Base-by-base conservation (phyloP, 2,113 vertebrate genomes). In the Choloepus hoffmanni region DNA sequence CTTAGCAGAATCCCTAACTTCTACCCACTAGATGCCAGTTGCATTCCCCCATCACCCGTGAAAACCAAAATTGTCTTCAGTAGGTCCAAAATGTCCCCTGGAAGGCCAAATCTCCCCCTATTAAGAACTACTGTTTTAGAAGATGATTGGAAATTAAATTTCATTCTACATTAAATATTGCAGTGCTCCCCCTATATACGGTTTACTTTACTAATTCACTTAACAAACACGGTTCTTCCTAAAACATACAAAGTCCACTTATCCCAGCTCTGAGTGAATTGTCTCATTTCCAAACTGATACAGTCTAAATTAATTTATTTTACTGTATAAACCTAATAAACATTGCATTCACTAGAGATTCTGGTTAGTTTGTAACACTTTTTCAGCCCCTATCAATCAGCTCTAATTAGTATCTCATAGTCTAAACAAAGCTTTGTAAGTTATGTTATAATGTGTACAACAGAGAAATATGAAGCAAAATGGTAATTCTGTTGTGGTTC, bases 341-440 rank as follows among this genome's bases (percentile, higher is more conserved):
- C 79, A 93, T 77, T 95, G 24, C 84, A 93, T 96, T 94, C 97
- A 91, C 48, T 53, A 33, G 63, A 90, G 36, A 62, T 63, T 97
- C 73, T 94, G 74, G 94, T 90, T 86, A 77, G 83, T 97, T 97
- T 97, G 92, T 62, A 92, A 77, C 90, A 93, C 68, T 91, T 96
- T 96, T 92, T 94, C 76, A 53, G 48, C 33, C 62, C 77, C 85
- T 93, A 93, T 96, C 89, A 96, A 58, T 96, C 86, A 92, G 28
- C n/a, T 92, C 91, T 95, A 89, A 81, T 96, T 96, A 91, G 89
- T 92, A 94, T 94, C 76, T 76, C 83, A 85, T 74, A 93, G 79
- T 94, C 86, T 94, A 97, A 97, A 97, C 79, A 96, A 93, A 96
- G 40, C n/a, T 77, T 94, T 93, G 70, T 30, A 84, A 97, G 84